phyloP scores from a whole-genome alignment of 2,113 vertebrate species.

The Percina caprodes region DNA sequence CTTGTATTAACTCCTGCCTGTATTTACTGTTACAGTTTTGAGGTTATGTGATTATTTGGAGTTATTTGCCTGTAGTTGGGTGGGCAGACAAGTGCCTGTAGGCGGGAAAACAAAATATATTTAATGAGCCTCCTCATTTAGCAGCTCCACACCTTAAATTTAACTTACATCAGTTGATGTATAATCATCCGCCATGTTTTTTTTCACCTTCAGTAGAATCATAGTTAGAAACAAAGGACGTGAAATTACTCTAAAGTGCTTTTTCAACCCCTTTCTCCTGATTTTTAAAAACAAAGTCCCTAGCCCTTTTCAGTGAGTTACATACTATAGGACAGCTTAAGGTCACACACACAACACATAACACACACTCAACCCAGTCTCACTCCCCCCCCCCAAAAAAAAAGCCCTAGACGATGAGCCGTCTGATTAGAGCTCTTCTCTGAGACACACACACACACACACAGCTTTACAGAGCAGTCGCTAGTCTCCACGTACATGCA shows the following conservation, averaged over 20 bases:
- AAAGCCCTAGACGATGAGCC: constrained; percentile 69
- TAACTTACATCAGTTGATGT: background rate
- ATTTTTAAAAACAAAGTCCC: background rate
- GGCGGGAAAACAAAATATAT: background rate
- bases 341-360: constrained; percentile 33
- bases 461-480: constrained; percentile 20
- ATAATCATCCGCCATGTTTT: background rate
- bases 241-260: background rate
- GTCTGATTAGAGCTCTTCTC: constrained; percentile 68
- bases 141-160: background rate
- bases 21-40: constrained; percentile 2
- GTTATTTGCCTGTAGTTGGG: background rate
- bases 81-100: constrained; percentile 9
- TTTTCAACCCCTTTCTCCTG: background rate
- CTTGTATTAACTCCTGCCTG: background rate
- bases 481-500: constrained; percentile 43
- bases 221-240: background rate
- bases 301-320: background rate
- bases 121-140: constrained; percentile 18
- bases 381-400: no score
- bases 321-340: background rate
- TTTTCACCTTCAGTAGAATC: constrained; percentile 1
- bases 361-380: constrained; percentile 3
- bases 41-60: constrained; percentile 5
- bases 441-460: constrained; percentile 45